Conservation (phyloP, 2,888 invertebrate species). For the Timandra comae region DNA sequence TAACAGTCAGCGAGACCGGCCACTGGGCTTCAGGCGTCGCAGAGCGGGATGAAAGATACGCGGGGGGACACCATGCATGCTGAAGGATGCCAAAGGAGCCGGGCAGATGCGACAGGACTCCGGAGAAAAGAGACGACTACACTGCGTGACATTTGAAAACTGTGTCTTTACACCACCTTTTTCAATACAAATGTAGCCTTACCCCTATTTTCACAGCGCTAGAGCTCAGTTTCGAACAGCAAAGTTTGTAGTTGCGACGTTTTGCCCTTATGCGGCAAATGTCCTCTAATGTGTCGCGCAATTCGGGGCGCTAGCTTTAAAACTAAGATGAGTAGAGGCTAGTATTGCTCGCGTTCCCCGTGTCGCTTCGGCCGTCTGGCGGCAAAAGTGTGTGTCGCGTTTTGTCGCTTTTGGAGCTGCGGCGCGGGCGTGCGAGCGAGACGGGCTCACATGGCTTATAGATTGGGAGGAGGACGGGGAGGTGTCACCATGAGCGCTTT, state of each 20-base stretch:
- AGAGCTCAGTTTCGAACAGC: constrained; percentile 30
- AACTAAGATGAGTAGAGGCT: constrained; percentile 43
- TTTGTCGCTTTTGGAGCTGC: constrained; percentile 57
- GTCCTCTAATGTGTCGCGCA: constrained; percentile 74
- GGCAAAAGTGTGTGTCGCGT: constrained; percentile 57
- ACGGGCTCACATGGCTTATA: constrained; percentile 37
- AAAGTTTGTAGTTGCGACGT: constrained; percentile 31
- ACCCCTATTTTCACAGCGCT: background rate
- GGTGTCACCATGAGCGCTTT: constrained; percentile 71
- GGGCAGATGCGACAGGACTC: constrained; percentile 74
- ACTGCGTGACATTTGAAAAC: constrained; percentile 75
- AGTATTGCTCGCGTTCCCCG: constrained; percentile 39
- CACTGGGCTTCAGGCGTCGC: constrained; percentile 65
- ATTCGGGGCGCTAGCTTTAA: constrained; percentile 61
- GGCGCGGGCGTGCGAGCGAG: constrained; percentile 57
- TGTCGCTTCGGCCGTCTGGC: constrained; percentile 54
- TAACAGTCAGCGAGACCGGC: constrained; percentile 65
- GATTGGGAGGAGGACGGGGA: constrained; percentile 61
- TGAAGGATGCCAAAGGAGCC: constrained; percentile 74
- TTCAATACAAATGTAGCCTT: constrained; percentile 21
- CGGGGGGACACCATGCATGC: constrained; percentile 64
- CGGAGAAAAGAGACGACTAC: constrained; percentile 75
- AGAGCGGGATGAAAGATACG: constrained; percentile 73
- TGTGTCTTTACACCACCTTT: constrained; percentile 70
- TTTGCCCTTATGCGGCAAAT: constrained; percentile 34